Evolutionary conservation across 2,113 vertebrate species (phyloP).

Genomic region (Sitta europaea): DNA sequence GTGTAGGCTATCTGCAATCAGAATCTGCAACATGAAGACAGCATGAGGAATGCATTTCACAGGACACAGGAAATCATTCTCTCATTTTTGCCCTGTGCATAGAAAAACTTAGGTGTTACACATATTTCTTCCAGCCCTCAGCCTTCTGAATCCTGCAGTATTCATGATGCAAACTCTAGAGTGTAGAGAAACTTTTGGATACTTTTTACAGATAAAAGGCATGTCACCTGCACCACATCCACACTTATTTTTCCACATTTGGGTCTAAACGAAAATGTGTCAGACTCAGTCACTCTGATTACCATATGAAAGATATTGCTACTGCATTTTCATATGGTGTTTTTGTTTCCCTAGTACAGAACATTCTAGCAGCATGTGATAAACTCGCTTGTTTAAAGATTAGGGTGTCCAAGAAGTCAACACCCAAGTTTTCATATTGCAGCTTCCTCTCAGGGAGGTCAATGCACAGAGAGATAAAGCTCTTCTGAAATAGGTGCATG

Average conservation of each 20-base stretch:
- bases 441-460: neutral
- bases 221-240: neutral
- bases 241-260: neutral
- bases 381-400: neutral
- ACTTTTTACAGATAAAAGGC: neutral
- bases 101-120: neutral
- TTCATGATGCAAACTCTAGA: neutral
- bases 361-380: neutral
- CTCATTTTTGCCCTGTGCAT: neutral
- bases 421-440: neutral
- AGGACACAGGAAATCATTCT: neutral
- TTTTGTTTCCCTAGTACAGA: neutral
- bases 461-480: neutral
- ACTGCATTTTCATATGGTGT: neutral
- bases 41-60: neutral
- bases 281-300: neutral
- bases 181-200: neutral
- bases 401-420: neutral
- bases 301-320: neutral
- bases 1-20: neutral
- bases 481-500: neutral
- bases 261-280: neutral
- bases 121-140: neutral
- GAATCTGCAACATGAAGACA: neutral
- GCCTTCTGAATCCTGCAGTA: neutral